Conservation (phyloP, 2,888 invertebrate genomes). For the Ormyrus labotus region DNA sequence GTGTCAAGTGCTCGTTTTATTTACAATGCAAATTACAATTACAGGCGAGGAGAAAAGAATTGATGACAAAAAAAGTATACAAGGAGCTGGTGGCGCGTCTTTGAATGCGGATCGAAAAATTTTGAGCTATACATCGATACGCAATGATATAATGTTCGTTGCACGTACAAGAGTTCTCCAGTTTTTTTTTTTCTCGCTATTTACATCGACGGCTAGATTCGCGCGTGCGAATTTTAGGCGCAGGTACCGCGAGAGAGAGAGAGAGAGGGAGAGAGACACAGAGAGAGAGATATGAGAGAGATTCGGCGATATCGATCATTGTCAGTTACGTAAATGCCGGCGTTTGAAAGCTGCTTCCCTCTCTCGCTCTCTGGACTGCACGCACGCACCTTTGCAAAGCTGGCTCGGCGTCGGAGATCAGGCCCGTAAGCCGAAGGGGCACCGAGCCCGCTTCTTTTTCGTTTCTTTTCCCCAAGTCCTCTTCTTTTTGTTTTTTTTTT, state of each 20-base stretch:
- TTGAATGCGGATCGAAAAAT: too few relatives aligned
- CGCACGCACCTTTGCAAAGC: background rate
- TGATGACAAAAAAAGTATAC: background rate
- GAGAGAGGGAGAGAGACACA: conserved; percentile 17
- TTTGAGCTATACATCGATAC: too few relatives aligned
- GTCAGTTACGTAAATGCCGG: conserved; percentile 50
- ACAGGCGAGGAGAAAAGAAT: conserved; percentile 39
- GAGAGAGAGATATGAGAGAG: background rate
- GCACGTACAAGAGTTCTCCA: too few relatives aligned
- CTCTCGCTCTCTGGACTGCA: conserved; percentile 4
- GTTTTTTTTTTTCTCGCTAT: too few relatives aligned
- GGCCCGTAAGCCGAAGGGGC: conserved; percentile 50
- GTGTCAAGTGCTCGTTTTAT: conserved; percentile 62
- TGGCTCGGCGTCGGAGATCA: conserved; percentile 49
- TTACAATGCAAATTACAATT: conserved; percentile 71
- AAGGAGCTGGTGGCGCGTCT: too few relatives aligned
- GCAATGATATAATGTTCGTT: too few relatives aligned
- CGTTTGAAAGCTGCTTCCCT: background rate
- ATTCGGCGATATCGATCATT: conserved; percentile 54
- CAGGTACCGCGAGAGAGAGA: background rate
- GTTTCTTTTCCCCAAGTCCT: background rate
- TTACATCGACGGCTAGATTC: too few relatives aligned
- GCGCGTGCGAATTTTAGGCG: too few relatives aligned
- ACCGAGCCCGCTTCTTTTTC: conserved; percentile 32
- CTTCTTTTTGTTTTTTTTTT: background rate